Conservation (phyloP, 2,113 vertebrate genomes). For the Sorex fumeus region DNA sequence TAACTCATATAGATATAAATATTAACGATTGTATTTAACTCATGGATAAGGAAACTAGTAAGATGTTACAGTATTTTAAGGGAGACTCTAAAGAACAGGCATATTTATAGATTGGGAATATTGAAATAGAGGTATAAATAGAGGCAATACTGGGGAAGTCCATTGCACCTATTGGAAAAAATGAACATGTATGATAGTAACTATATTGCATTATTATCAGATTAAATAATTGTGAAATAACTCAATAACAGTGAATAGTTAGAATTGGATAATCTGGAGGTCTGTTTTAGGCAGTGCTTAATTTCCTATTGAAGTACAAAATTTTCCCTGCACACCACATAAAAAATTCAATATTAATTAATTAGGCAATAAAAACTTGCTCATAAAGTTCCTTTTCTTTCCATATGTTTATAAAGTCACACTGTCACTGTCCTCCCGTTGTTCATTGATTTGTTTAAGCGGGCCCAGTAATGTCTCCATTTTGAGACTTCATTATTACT, state of each 20-base stretch:
- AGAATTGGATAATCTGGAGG: not conserved
- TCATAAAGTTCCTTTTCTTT: slow-evolving; percentile 63
- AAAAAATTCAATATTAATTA: slow-evolving; percentile 40
- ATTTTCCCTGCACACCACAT: not conserved
- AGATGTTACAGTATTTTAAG: slow-evolving; percentile 3
- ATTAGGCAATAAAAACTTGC: slow-evolving; percentile 35
- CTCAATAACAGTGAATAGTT: slow-evolving; percentile 24
- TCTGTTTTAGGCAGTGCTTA: not conserved
- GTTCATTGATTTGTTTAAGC: no score
- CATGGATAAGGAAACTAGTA: slow-evolving; percentile 6
- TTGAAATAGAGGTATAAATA: not conserved
- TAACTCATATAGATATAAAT: not conserved
- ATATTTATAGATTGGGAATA: not conserved
- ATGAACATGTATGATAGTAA: slow-evolving; percentile 6
- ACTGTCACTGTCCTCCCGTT: no score
- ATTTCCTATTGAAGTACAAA: not conserved
- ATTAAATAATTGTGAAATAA: slow-evolving; percentile 41
- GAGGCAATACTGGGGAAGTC: slow-evolving; percentile 29
- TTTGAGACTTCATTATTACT: no score
- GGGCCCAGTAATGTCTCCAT: no score
- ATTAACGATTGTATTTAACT: slow-evolving; percentile 31
- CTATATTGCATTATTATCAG: not conserved
- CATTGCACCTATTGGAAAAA: slow-evolving; percentile 26
- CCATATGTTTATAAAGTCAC: no score
- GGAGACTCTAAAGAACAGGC: not conserved